These are phyloP conservation scores for Pangasius krempfi DNA, from an alignment of 2,797 vertebrate species.

Conservation along the genomic window DNA sequence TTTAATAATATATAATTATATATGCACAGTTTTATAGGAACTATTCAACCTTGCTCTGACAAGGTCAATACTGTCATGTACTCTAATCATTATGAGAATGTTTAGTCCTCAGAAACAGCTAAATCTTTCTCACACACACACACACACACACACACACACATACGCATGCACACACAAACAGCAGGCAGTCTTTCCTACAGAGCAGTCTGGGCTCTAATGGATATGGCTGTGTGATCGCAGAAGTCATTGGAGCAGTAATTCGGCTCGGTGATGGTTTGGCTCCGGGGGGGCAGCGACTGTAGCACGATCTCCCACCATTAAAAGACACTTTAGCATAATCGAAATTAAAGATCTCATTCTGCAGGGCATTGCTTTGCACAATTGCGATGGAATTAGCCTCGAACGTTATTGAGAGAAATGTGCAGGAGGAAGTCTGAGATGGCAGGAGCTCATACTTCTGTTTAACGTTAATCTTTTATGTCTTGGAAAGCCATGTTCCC, in stretches of 20 bases:
- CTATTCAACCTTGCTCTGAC: not conserved
- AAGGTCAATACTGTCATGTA: constrained; percentile 21
- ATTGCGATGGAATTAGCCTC: constrained; percentile 37
- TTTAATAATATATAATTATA: constrained; percentile 7
- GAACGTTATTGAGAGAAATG: constrained; percentile 38
- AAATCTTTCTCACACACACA: constrained; percentile 7
- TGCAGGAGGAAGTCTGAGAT: constrained; percentile 7
- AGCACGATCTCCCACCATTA: constrained; percentile 61
- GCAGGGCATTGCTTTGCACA: constrained; percentile 27
- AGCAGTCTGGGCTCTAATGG: constrained; percentile 59
- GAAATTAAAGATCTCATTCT: constrained; percentile 65
- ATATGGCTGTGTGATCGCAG: constrained; percentile 61
- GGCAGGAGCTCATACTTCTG: constrained; percentile 11
- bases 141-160: constrained; percentile 9
- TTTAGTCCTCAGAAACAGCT: constrained; percentile 11
- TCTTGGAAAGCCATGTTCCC: not conserved
- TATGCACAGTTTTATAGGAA: not conserved
- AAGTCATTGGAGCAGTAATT: constrained; percentile 65
- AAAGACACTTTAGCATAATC: constrained; percentile 61
- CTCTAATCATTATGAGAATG: constrained; percentile 10
- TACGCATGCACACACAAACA: constrained; percentile 20
- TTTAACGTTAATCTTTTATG: not conserved
- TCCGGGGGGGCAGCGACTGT: constrained; percentile 50
- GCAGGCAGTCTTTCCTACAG: constrained; percentile 44
- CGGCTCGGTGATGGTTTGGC: constrained; percentile 54